These are phyloP conservation scores for Uria aalge DNA, from an alignment of 2,113 vertebrate species.

Conservation along the genomic window DNA sequence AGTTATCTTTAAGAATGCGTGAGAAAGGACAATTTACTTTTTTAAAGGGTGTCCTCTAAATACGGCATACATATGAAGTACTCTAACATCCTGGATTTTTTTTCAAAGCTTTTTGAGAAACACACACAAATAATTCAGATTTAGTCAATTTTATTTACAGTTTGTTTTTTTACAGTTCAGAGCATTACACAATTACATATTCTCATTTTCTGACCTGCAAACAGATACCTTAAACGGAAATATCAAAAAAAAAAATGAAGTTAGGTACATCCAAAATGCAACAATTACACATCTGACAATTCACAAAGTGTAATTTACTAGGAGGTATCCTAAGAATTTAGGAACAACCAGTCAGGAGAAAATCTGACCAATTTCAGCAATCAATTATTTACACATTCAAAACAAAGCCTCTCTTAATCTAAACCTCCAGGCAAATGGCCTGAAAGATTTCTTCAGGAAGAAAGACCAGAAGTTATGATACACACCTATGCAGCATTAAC, in stretches of 20 bases:
- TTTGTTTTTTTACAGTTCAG: slow-evolving; percentile 81
- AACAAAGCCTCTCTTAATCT: slow-evolving; percentile 74
- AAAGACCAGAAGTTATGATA: slow-evolving; percentile 62
- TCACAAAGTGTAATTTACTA: slow-evolving; percentile 85
- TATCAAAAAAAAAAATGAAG: slow-evolving; percentile 74
- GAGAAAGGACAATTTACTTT: slow-evolving; percentile 56
- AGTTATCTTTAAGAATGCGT: slow-evolving; percentile 21
- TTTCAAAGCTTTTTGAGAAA: slow-evolving; percentile 85
- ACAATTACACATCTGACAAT: slow-evolving; percentile 85
- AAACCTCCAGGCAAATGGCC: slow-evolving; percentile 71
- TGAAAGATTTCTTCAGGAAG: slow-evolving; percentile 66
- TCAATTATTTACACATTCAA: slow-evolving; percentile 76
- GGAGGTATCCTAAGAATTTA: slow-evolving; percentile 81
- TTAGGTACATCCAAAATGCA: slow-evolving; percentile 85
- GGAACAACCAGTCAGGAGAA: slow-evolving; percentile 78
- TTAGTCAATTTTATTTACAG: slow-evolving; percentile 87
- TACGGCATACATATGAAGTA: slow-evolving; percentile 49
- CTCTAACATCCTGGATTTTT: slow-evolving; percentile 67
- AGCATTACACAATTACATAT: slow-evolving; percentile 86
- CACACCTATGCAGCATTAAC: slow-evolving; percentile 70
- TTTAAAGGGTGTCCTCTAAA: slow-evolving; percentile 59
- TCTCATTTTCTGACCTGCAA: slow-evolving; percentile 98
- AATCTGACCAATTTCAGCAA: slow-evolving; percentile 79
- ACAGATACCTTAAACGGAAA: slow-evolving; percentile 92
- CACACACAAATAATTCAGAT: slow-evolving; percentile 87